These are phyloP conservation scores for Elymnias hypermnestra DNA, from an alignment of 1,140 invertebrate species.

Conservation along the genomic window DNA sequence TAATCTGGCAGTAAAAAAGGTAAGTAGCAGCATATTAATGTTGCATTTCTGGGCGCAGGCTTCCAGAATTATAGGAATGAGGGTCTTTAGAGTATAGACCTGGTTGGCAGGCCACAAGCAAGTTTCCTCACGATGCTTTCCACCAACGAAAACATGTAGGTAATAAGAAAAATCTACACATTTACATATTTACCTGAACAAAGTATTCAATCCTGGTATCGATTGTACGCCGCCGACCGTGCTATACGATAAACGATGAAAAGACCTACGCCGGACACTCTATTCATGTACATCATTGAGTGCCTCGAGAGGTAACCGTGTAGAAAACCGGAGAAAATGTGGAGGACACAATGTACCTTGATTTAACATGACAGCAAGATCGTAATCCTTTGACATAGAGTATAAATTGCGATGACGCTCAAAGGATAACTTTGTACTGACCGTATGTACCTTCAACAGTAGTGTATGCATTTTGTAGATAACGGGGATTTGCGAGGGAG, in stretches of 20 bases:
- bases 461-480: conserved; percentile 9
- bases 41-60: no score
- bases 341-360: conserved; percentile 5
- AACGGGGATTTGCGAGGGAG: conserved; percentile 11
- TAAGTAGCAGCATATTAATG: no score
- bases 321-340: conserved; percentile 33
- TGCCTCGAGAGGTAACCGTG: conserved; percentile 30
- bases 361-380: neutral
- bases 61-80: no score
- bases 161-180: no score
- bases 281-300: conserved; percentile 37
- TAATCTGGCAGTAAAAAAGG: no score
- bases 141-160: no score
- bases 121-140: no score
- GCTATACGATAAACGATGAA: conserved; percentile 31
- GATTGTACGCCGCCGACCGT: conserved; percentile 29
- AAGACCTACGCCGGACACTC: conserved; percentile 31
- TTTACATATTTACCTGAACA: conserved; percentile 6
- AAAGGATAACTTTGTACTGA: conserved; percentile 2
- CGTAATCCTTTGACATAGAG: neutral
- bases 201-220: conserved; percentile 23
- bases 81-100: no score
- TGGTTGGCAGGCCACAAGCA: no score
- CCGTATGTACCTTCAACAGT: conserved; percentile 1
- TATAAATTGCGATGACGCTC: neutral